Base-by-base conservation (phyloP, 2,113 vertebrate genomes). In the Gracilinanus agilis region DNA sequence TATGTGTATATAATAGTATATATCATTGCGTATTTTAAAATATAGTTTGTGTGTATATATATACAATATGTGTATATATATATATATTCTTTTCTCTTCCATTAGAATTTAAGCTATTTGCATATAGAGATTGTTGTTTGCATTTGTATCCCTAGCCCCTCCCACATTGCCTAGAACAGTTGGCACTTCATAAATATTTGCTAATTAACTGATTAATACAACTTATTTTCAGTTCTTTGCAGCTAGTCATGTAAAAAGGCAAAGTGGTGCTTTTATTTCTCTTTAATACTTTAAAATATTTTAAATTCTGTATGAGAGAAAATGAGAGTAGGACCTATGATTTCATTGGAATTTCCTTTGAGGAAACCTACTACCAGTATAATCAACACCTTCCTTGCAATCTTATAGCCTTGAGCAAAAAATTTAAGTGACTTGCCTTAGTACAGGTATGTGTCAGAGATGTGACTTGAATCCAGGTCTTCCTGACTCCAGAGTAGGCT, bases 291-390 rank as follows among this genome's bases (percentile, higher is more conserved):
- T 91, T 75, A 91, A 27, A 91, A 92, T 75, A 10, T 12, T 49
- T 24, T 93, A 6, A 0, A 40, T 96, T 96, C 90, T 53, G n/a
- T 83, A 61, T 92, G n/a, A 91, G 4, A 6, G 90, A 29, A 3
- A 55, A 21, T 83, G 23, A 89, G 40, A 2, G 1, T 54, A 61
- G 34, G 34, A 93, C 12, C 90, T 93, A n/a, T 95, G 61, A 93
- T 61, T 92, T 29, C 88, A 55, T 12, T 93, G 55, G 92, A 90
- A 90, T n/a, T 58, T 25, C 90, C 90, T 88, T 94, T 93, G 67
- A 88, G 25, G 88, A 53, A 40, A 96, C 27, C 93, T 88, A 67
- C 94, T 54, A 93, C 40, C n/a, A 83, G 67, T 94, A 27, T 29
- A 94, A 92, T 12, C 13, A 94, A 89, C 53, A 95, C 54, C 44